Evolutionary conservation across 2,113 vertebrate species (phyloP).

Genomic region (Pteropus alecto): DNA sequence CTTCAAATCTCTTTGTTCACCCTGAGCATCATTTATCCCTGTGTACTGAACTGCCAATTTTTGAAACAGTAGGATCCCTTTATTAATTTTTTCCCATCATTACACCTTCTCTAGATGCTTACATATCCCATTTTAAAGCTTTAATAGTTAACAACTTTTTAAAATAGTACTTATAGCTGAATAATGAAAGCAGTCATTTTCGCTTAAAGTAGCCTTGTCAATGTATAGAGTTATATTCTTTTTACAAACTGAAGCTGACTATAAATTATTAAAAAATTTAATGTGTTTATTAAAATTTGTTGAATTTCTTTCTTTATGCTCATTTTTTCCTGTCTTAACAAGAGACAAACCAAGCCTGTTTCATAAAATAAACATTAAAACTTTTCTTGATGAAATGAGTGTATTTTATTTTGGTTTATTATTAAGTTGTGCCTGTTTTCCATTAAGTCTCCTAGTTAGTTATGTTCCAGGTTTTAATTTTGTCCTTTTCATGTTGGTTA

Average conservation of each 20-base stretch:
- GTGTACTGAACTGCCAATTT: not conserved
- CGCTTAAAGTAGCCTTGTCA: not conserved
- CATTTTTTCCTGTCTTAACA: not conserved
- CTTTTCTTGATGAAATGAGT: not conserved
- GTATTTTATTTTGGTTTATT: not conserved
- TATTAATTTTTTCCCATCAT: not conserved
- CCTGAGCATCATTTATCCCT: not conserved
- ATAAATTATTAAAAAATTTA: not conserved
- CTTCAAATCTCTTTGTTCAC: not conserved
- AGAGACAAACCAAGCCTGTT: not conserved
- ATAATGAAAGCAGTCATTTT: not conserved
- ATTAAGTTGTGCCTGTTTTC: not conserved
- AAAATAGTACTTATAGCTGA: not conserved
- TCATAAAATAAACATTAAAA: not conserved
- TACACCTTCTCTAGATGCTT: not conserved
- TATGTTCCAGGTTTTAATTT: not conserved
- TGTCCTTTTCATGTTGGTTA: slow-evolving; percentile 18
- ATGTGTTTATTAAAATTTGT: not conserved
- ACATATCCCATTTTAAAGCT: not conserved
- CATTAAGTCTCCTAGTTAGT: slow-evolving; percentile 40
- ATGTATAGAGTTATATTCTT: not conserved
- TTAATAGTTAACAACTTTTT: not conserved
- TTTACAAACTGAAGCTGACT: not conserved
- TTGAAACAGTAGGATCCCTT: not conserved
- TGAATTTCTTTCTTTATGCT: not conserved